These are phyloP conservation scores for Pammene aurita DNA, from an alignment of 2,888 invertebrate species.

Conservation along the genomic window DNA sequence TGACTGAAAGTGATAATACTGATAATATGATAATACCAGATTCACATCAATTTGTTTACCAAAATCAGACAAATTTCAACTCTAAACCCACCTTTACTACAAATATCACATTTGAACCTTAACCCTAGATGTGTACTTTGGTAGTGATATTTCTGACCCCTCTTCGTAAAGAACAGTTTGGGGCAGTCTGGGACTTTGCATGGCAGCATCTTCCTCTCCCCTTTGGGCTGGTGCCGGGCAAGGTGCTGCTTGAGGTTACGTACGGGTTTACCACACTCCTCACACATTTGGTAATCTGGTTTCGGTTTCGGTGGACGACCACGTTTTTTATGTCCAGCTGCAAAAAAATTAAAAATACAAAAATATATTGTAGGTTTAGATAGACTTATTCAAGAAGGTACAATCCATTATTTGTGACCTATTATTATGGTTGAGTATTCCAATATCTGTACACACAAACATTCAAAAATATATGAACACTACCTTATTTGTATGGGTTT, in stretches of 20 bases:
- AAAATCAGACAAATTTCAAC: neutral
- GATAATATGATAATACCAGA: no score
- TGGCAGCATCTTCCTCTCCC: neutral
- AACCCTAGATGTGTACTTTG: constrained; percentile 1
- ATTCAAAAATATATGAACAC: no score
- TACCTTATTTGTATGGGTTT: no score
- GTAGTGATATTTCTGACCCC: constrained; percentile 3
- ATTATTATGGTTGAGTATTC: no score
- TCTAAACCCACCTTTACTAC: neutral
- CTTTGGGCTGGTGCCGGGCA: neutral
- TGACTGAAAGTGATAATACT: no score
- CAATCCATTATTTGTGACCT: no score
- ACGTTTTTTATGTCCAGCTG: neutral
- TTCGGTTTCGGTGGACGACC: neutral
- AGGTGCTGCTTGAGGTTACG: constrained; percentile 3
- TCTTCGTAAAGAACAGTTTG: neutral
- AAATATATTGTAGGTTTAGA: neutral
- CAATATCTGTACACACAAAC: no score
- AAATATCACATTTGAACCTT: constrained; percentile 3
- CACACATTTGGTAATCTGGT: constrained; percentile 9
- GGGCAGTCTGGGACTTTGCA: constrained; percentile 5
- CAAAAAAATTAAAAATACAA: neutral
- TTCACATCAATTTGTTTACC: neutral
- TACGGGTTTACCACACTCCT: neutral
- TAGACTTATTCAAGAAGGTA: no score